A percentile compares a stretch with the other conserved stretches of the same genome.
Evolutionary conservation across 2,113 vertebrate species (phyloP).

Genomic region (Acanthochromis polyacanthus): DNA sequence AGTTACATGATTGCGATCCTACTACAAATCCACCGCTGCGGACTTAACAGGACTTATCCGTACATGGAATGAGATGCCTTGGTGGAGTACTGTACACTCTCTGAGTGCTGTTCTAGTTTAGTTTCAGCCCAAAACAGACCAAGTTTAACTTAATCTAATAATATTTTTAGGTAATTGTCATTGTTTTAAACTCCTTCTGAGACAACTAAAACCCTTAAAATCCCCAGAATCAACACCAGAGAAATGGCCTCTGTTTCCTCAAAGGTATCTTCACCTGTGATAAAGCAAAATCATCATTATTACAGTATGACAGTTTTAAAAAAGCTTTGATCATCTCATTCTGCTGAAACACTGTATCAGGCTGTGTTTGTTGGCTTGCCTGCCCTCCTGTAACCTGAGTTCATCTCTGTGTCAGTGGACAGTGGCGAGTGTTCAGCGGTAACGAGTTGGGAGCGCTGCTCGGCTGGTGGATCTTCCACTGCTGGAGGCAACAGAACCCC

Average conservation of each 20-base stretch:
- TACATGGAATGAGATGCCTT: too few species aligned
- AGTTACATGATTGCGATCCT: too few species aligned
- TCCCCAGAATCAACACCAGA: not conserved
- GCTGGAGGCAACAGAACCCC: slow-evolving; percentile 90
- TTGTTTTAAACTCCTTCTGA: not conserved
- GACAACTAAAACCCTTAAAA: not conserved
- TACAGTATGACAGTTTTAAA: not conserved
- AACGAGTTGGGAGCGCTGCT: slow-evolving; percentile 95
- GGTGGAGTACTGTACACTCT: too few species aligned
- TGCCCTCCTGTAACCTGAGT: not conserved
- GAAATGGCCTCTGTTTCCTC: not conserved
- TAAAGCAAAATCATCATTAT: not conserved
- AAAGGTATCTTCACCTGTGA: not conserved
- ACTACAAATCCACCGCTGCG: too few species aligned
- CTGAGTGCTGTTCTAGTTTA: too few species aligned
- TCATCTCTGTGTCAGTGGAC: slow-evolving; percentile 82
- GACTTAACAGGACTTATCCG: too few species aligned
- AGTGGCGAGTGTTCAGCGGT: slow-evolving; percentile 96
- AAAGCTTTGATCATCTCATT: slow-evolving; percentile 3
- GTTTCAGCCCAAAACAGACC: not conserved
- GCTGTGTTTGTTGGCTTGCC: not conserved
- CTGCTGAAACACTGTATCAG: not conserved
- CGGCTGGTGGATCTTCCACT: slow-evolving; percentile 96
- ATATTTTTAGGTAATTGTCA: too few species aligned
- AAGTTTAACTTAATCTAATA: not conserved